Percentiles rank a stretch among this genome's conserved stretches.
Conservation (phyloP, 2,113 vertebrate genomes). For the Sinocyclocheilus grahami region DNA sequence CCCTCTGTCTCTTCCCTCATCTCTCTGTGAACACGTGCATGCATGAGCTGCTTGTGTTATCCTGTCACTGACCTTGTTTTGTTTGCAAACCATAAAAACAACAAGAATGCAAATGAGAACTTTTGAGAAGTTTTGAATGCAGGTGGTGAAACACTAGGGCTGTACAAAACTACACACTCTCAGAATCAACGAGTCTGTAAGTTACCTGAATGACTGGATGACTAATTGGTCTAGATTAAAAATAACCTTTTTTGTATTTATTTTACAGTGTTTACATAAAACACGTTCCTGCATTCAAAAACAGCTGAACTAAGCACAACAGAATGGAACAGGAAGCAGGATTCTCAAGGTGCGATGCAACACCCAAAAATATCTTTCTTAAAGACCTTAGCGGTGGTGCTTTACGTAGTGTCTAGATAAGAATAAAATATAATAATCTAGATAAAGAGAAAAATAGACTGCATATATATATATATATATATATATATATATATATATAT, state of each 20-base stretch:
- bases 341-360: neutral
- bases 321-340: neutral
- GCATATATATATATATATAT: too few species aligned
- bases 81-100: conserved; percentile 27
- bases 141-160: conserved; percentile 10
- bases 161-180: neutral
- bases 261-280: neutral
- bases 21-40: neutral
- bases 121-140: conserved; percentile 27
- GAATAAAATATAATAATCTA: neutral
- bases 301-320: neutral
- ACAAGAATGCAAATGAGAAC: conserved; percentile 22
- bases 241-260: neutral
- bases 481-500: too few species aligned
- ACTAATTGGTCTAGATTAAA: conserved; percentile 4
- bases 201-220: neutral
- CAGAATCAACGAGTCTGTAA: neutral
- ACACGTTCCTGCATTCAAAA: neutral
- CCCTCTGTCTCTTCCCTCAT: conserved; percentile 4
- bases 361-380: neutral
- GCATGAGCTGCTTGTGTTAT: neutral
- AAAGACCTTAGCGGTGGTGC: neutral
- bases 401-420: neutral
- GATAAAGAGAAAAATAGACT: too few species aligned
- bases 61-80: conserved; percentile 39